Conservation (phyloP, 1,140 invertebrate genomes). For the Papilio polyxenes region DNA sequence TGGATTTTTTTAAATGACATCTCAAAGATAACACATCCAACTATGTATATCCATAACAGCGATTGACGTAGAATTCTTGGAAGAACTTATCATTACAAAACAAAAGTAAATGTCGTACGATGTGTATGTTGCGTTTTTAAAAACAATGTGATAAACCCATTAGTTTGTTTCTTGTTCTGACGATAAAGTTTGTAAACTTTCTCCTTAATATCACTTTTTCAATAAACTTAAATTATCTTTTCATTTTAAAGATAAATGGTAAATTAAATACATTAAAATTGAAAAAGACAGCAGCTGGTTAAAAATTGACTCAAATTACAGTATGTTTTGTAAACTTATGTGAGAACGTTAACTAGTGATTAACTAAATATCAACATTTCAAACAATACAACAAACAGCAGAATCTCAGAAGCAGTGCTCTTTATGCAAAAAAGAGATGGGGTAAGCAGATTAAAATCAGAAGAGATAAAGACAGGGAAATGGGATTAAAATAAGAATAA, state of each 20-base stretch:
- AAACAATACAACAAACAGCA: too few relatives aligned
- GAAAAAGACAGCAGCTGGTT: background rate
- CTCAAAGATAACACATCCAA: background rate
- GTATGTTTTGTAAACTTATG: too few relatives aligned
- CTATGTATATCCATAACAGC: background rate
- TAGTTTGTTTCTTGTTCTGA: background rate
- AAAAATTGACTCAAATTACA: background rate
- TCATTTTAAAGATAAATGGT: background rate
- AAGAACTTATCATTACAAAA: background rate
- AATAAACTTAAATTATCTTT: background rate
- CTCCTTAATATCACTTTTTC: background rate
- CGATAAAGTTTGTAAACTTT: background rate
- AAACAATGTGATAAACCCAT: constrained; percentile 11
- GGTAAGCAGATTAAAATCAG: too few relatives aligned
- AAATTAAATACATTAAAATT: background rate
- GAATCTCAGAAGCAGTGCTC: too few relatives aligned
- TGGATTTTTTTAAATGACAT: background rate
- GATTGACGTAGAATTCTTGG: constrained; percentile 2
- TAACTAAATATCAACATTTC: too few relatives aligned
- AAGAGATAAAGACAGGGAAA: too few relatives aligned
- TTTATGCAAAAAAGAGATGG: too few relatives aligned
- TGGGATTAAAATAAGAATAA: too few relatives aligned
- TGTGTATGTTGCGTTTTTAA: background rate
- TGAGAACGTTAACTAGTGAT: too few relatives aligned
- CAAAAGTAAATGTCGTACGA: background rate